Conservation (phyloP, 2,113 vertebrate species). For the Nothoprocta perdicaria region DNA sequence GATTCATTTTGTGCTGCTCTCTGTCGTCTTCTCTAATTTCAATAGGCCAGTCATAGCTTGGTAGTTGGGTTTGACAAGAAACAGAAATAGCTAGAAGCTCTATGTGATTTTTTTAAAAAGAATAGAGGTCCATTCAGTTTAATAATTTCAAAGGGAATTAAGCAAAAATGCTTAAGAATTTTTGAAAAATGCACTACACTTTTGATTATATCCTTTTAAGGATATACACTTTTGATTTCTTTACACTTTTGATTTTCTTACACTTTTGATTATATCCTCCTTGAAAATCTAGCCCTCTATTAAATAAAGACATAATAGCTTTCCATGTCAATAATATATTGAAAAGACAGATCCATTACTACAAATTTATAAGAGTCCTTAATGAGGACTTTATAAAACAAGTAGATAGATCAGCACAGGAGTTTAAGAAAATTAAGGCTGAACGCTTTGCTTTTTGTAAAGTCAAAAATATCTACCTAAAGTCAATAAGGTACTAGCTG, state of each 20-base stretch:
- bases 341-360: neutral
- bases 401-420: neutral
- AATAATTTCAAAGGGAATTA: neutral
- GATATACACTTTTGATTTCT: too few relatives aligned
- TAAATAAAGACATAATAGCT: neutral
- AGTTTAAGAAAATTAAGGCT: neutral
- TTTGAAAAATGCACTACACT: neutral
- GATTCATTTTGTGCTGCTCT: neutral
- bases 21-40: neutral
- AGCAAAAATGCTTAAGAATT: neutral
- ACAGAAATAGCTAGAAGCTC: neutral
- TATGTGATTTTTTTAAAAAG: neutral
- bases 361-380: neutral
- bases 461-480: neutral
- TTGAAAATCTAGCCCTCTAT: neutral
- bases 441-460: neutral
- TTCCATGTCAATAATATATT: neutral
- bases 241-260: too few relatives aligned
- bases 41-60: neutral
- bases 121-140: neutral
- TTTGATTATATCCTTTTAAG: neutral
- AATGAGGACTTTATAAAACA: neutral
- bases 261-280: neutral
- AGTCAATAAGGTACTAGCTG: neutral
- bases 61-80: neutral